These are phyloP conservation scores for Cryptomyrus ogoouensis DNA, from an alignment of 2,113 vertebrate genomes.

Conservation along the genomic window DNA sequence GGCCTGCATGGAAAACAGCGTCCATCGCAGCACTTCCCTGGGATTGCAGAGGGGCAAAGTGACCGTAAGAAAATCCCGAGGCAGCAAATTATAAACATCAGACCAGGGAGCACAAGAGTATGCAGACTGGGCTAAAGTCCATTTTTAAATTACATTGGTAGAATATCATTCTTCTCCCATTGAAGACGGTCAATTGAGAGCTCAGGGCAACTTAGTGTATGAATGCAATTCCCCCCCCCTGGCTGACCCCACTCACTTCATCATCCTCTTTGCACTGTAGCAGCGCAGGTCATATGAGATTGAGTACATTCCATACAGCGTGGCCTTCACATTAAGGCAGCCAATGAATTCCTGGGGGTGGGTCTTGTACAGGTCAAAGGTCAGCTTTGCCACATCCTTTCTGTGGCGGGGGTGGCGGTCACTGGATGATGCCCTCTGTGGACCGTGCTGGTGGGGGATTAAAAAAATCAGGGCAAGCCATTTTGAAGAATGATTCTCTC, in stretches of 20 bases:
- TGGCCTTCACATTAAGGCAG: slow-evolving; percentile 84
- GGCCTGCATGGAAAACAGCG: slow-evolving; percentile 81
- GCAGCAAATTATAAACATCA: neutral
- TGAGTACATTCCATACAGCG: slow-evolving; percentile 80
- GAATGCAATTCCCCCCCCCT: neutral
- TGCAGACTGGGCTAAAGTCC: neutral
- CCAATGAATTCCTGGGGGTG: slow-evolving; percentile 81
- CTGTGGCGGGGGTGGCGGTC: slow-evolving; percentile 50
- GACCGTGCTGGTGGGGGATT: slow-evolving; percentile 12
- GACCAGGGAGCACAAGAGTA: neutral
- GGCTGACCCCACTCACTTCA: slow-evolving; percentile 59
- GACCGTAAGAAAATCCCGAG: neutral
- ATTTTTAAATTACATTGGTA: neutral
- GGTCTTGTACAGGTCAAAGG: slow-evolving; percentile 87
- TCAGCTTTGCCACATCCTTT: slow-evolving; percentile 80
- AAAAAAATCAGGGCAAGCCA: neutral
- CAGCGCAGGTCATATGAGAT: slow-evolving; percentile 85
- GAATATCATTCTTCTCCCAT: neutral
- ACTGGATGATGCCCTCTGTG: slow-evolving; percentile 48
- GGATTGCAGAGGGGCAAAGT: neutral
- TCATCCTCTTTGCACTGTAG: slow-evolving; percentile 64
- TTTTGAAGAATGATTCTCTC: neutral
- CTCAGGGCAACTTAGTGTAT: neutral
- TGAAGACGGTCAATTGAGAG: neutral
- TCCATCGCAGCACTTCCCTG: slow-evolving; percentile 85